phyloP scores from a whole-genome alignment of 2,888 invertebrate species.

The Thumatha senex region DNA sequence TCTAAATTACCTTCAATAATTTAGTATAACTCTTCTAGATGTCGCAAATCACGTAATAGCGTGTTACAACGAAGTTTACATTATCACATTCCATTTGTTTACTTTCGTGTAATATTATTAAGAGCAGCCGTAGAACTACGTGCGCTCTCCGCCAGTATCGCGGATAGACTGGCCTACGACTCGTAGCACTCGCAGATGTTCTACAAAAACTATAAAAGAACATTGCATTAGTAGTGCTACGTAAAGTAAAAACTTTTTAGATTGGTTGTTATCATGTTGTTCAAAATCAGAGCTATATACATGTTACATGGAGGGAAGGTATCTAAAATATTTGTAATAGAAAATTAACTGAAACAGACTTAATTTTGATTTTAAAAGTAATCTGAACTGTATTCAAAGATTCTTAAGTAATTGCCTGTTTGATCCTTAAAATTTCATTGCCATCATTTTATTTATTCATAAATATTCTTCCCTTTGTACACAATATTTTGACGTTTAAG shows the following conservation, averaged over 20 bases:
- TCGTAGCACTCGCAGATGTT: slow-evolving; percentile 4
- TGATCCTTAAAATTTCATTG: too few relatives aligned
- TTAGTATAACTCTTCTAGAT: slow-evolving; percentile 26
- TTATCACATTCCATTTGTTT: slow-evolving; percentile 51
- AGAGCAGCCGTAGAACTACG: slow-evolving; percentile 34
- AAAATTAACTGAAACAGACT: too few relatives aligned
- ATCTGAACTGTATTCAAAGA: too few relatives aligned
- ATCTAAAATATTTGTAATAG: too few relatives aligned
- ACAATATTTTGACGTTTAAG: too few relatives aligned
- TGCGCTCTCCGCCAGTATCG: slow-evolving; percentile 38
- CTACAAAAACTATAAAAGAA: slow-evolving; percentile 16
- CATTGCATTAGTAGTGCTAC: slow-evolving; percentile 20
- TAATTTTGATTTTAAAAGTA: too few relatives aligned
- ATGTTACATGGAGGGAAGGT: too few relatives aligned
- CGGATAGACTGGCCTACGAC: slow-evolving; percentile 41
- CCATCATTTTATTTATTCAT: too few relatives aligned
- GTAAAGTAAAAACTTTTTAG: slow-evolving; percentile 22
- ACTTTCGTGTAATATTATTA: slow-evolving; percentile 41
- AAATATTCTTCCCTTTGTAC: too few relatives aligned
- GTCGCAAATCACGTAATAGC: slow-evolving; percentile 32
- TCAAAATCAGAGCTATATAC: too few relatives aligned
- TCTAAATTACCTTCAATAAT: slow-evolving; percentile 32
- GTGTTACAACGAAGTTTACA: slow-evolving; percentile 41
- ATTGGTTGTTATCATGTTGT: too few relatives aligned
- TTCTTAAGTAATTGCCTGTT: too few relatives aligned